Evolutionary conservation across 2,113 vertebrate species (phyloP), one percentile per base, ranked within the genome.

Genomic region (Neopipo cinnamomea): DNA sequence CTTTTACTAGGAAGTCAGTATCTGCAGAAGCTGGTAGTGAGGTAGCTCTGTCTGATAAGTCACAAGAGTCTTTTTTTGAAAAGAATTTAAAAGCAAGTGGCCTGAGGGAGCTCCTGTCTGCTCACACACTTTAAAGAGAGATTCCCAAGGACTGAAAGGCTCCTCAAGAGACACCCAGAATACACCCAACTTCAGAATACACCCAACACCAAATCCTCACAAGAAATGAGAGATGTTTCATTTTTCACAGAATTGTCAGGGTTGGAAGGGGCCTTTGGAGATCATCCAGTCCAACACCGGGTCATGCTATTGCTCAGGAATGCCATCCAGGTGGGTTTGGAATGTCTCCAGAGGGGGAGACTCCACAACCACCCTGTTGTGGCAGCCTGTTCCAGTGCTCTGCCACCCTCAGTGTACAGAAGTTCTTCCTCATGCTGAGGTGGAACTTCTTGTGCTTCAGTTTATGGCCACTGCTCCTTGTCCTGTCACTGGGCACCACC

Each of bases 201-300:
- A 46, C 5, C 3, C 30, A 42, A 30, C 28, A 58, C 21, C 19
- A 72, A 75, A 21, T 28, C 41, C 27, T 33, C 9, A 5, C 18
- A 33, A 15, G 9, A 33, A 2, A 16, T 0, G 0, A 41, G 9
- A 2, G 12, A 6, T 4, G 0, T 15, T 49, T 52, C 4, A 49
- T 11, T 63, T 79, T 63, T 41, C 25, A 55, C 11, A 47, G 18
- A 41, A 12, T 8, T 20, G 12, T n/a, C 2, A 39, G 25, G 31
- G 9, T 35, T 49, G 71, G 3, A 41, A n/a, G 47, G 9, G 0
- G 15, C 5, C 55, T 49, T 22, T 55, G 17, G 25, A 41, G 2
- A 55, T 11, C 17, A 35, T 4, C 39, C 16, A 15, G n/a, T 23
- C 14, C 37, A 47, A 42, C 3, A 22, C 9, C 53, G 9, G 19